These are phyloP conservation scores for Stichopus horrens DNA, from an alignment of 53 echinoderm and acorn worm species.

Conservation along the genomic window DNA sequence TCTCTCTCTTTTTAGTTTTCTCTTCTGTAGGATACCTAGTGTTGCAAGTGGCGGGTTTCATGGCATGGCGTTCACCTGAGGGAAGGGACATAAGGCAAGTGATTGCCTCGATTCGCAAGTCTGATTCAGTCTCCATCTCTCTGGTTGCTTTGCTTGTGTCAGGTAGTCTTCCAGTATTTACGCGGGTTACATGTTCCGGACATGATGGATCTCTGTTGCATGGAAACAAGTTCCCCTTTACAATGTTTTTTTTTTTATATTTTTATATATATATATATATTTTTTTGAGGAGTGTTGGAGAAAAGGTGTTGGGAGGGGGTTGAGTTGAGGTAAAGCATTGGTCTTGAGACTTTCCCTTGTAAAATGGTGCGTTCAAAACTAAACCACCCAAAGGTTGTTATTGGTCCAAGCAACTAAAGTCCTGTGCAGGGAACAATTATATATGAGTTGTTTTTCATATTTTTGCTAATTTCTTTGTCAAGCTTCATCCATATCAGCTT, in stretches of 20 bases:
- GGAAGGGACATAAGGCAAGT: conserved; percentile 79
- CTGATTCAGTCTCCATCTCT: conserved; percentile 36
- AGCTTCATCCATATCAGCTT: no score
- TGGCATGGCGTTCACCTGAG: conserved; percentile 92
- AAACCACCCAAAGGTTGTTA: no score
- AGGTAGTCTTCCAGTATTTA: background rate
- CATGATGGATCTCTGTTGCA: background rate
- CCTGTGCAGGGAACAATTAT: no score
- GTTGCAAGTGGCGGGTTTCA: conserved; percentile 83
- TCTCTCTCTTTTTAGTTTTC: conserved; percentile 53
- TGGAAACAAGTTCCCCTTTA: background rate
- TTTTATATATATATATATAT: background rate
- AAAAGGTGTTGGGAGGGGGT: no score
- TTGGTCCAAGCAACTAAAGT: no score
- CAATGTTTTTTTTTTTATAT: background rate
- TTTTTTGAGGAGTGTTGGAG: background rate
- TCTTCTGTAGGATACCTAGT: conserved; percentile 53
- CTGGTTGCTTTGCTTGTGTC: conserved; percentile 21
- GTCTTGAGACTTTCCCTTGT: no score
- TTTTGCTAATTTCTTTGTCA: no score
- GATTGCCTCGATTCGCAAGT: conserved; percentile 40
- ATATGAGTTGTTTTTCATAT: no score
- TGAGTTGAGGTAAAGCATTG: no score
- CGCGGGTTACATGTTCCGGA: background rate
- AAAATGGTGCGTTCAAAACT: no score